Conservation (phyloP, 2,797 vertebrate species). For the Anguilla anguilla region DNA sequence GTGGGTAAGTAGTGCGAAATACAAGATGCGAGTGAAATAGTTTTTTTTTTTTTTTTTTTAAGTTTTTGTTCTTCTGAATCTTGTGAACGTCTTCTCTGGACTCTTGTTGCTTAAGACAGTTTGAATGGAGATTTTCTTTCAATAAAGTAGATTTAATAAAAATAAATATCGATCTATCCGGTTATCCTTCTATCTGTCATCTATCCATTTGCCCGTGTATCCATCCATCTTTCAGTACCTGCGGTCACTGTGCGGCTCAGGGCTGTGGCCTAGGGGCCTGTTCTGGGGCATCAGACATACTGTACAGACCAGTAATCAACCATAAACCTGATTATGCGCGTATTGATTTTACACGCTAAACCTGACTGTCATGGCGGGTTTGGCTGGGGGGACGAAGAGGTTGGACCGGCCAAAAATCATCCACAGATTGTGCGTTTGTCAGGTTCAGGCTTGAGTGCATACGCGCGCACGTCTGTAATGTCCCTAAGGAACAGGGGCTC, state of each 20-base stretch:
- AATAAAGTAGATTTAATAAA: no score
- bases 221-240: neutral
- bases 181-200: no score
- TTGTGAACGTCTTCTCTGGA: no score
- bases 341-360: neutral
- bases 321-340: neutral
- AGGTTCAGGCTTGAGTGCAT: neutral
- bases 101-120: no score
- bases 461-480: neutral
- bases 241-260: neutral
- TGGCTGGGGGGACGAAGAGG: neutral
- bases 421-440: neutral
- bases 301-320: neutral
- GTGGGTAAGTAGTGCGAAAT: no score
- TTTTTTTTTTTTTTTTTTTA: no score
- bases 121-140: no score
- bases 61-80: no score
- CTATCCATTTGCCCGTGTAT: no score
- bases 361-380: neutral
- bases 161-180: no score
- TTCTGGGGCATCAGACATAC: neutral
- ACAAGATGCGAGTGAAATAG: no score
- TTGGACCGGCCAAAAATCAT: neutral
- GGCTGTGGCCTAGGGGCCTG: neutral
- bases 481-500: neutral